Evolutionary conservation across 2,797 vertebrate genomes (phyloP), one percentile per base, ranked within the genome.

Genomic region (Sebastes reedi): DNA sequence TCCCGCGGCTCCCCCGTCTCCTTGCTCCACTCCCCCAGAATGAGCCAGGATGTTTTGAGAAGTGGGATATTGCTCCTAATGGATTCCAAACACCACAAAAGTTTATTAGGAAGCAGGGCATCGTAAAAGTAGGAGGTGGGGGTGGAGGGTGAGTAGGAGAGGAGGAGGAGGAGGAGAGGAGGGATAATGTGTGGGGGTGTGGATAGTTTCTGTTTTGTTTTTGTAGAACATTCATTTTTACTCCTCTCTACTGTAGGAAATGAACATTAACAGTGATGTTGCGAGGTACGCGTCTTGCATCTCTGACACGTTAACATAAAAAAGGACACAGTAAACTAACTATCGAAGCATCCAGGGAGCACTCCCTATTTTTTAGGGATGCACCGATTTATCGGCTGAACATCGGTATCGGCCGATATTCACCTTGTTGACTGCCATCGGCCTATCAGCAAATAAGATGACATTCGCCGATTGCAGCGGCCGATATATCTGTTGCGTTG

Each of bases 51-150:
- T 96, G 94, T 95, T 96, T 95, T 94, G 91, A 95, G 91, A 94
- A 94, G 91, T 84, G 91, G 95, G 95, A 95, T 96, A 95, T 95
- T 95, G 94, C 92, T 95, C 92, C 92, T 96, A 95, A 96, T 95
- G 94, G 94, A 95, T 96, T 95, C 93, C 94, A 95, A 96, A 94
- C 94, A 95, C 94, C 93, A 95, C 93, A 95, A 94, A 95, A 90
- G 92, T 96, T 95, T 96, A 96, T 95, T 95, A 95, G 95, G 92
- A 94, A 94, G 90, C 88, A 72, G 90, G 87, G 94, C 88, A 81
- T 94, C 80, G 79, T 95, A 94, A 96, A 96, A 92, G 80, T 65
- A 66, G 61, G 80, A 70, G 80, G 74, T 30, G 30, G 78, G 80
- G 81, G 61, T 25, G 75, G 42, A 54, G 72, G 85, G 56, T 29